Conservation (phyloP, 2,113 vertebrate genomes). For the Fulica atra region DNA sequence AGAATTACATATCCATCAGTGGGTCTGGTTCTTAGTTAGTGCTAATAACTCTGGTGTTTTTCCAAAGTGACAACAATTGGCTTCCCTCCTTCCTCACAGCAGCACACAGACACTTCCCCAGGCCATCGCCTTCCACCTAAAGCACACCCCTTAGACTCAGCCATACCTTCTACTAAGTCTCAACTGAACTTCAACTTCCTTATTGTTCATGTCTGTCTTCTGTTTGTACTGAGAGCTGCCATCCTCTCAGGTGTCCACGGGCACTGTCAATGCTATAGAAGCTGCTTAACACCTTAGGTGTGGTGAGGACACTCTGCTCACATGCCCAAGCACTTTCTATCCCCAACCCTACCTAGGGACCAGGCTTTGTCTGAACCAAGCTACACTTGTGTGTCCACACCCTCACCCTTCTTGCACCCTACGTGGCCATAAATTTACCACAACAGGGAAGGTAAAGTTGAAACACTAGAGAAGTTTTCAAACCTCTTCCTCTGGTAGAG, state of each 20-base stretch:
- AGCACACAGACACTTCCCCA: background rate
- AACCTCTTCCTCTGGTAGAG: background rate
- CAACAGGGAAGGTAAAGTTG: accelerated
- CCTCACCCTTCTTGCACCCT: background rate
- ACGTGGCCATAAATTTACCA: background rate
- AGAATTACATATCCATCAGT: background rate
- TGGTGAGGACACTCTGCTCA: background rate
- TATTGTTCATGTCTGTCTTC: no score
- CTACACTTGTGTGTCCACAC: no score
- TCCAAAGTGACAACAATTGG: background rate
- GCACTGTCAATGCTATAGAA: accelerated
- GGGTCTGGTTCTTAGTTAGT: background rate
- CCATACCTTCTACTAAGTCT: background rate
- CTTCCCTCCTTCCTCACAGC: background rate
- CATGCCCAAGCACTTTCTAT: background rate
- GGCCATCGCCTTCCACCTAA: background rate
- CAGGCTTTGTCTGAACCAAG: background rate
- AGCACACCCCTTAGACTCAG: background rate
- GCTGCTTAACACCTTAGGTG: background rate
- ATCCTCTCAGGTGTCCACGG: accelerated
- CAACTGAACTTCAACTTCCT: background rate
- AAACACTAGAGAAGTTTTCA: background rate
- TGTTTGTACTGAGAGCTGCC: background rate
- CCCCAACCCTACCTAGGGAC: background rate
- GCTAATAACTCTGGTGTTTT: background rate